Conservation (phyloP, 2,888 invertebrate genomes). For the Automeris io region DNA sequence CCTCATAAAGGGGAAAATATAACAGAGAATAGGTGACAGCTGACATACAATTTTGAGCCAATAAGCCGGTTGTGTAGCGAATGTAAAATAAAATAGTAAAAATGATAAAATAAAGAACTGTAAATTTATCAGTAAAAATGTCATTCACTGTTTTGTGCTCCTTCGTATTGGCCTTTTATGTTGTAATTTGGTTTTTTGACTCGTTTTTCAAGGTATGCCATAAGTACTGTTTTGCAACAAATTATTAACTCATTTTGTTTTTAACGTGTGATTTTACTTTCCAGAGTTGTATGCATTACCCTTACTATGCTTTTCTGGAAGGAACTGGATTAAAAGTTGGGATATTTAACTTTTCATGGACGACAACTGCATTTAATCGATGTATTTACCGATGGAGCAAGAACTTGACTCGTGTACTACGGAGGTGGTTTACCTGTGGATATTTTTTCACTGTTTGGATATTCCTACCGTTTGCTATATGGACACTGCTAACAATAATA, state of each 20-base stretch:
- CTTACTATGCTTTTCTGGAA: constrained; percentile 85
- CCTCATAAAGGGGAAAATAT: too few species aligned
- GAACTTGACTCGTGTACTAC: constrained; percentile 76
- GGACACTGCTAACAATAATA: constrained; percentile 66
- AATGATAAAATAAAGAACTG: not conserved
- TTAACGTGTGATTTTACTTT: constrained; percentile 11
- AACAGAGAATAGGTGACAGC: too few species aligned
- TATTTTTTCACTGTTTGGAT: constrained; percentile 55
- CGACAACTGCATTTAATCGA: constrained; percentile 87
- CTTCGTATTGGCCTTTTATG: constrained; percentile 79
- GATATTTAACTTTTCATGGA: constrained; percentile 85
- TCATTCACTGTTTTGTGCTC: constrained; percentile 80
- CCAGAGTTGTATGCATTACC: constrained; percentile 90
- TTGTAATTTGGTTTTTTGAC: constrained; percentile 85
- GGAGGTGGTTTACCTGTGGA: constrained; percentile 85
- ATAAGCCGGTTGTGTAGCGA: too few species aligned
- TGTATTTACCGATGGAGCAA: constrained; percentile 85
- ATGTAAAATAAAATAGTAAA: not conserved
- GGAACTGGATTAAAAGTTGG: constrained; percentile 86
- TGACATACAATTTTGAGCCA: too few species aligned
- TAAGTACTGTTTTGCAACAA: not conserved
- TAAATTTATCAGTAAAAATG: constrained; percentile 64
- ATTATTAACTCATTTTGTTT: not conserved
- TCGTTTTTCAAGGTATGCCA: constrained; percentile 86
- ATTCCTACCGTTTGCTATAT: constrained; percentile 81